Base-by-base conservation (phyloP, 92 coral and sea anemone species). In the Plumapathes pennacea region DNA sequence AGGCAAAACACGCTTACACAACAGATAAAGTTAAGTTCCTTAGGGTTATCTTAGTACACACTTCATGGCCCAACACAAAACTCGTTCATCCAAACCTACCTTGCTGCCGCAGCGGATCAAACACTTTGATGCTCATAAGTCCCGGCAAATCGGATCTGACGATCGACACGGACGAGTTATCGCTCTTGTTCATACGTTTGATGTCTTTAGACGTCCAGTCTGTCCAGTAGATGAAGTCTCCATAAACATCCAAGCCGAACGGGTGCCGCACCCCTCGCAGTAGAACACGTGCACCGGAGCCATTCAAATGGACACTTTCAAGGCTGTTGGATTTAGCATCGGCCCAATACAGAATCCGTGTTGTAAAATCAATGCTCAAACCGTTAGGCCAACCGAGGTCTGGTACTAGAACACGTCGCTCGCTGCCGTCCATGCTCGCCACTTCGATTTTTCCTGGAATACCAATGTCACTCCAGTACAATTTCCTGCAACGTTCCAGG, bases 391-490 rank as follows among this genome's bases (percentile, higher is more conserved):
- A 80, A 23, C 76, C 80, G 2, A 53, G 64, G 14, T 89, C 96
- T 18, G 36, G 48, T 18, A 92, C 83, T 10, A 92, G 32, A 19
- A 63, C 48, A 7, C 28, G 57, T 28, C 98, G 90, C 2, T 76
- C 56, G 7, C 84, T 76, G 3, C 96, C 98, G 51, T 92, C 98
- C 98, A 92, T 88, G 70, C 75, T 54, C 33, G 96, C 89, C 31
- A 30, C 81, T 55, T 92, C 98, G 10, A 92, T 88, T 49, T 84
- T 92, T 10, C 91, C 89, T 22, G 82, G 85, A 6, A 62, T 41
- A 1, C 83, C 82, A 92, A 89, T 88, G 64, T 88, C 98, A 64
- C 89, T 69, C 98, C 98, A 92, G 39, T 77, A 80, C 92, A 91
- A 74, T 32, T 58, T 30, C 51, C 97, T 91, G 24, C n/a, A n/a